Percentiles rank a stretch among this genome's conserved stretches.
These are phyloP conservation scores for Huso huso DNA, from an alignment of 2,797 vertebrate genomes.

Conservation along the genomic window DNA sequence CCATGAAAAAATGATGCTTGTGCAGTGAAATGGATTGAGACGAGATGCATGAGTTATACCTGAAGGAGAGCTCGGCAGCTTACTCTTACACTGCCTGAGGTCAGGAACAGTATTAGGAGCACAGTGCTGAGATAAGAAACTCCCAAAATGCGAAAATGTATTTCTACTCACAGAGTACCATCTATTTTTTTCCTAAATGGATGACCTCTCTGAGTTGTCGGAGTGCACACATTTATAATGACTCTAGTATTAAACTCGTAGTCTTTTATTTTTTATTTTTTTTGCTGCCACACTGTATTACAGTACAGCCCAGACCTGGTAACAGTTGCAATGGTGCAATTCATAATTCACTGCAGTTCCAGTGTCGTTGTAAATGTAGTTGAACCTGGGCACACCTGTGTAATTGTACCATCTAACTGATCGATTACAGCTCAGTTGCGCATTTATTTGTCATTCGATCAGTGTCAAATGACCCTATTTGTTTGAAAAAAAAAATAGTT, in stretches of 20 bases:
- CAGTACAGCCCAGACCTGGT: background rate
- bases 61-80: constrained; percentile 17
- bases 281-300: background rate
- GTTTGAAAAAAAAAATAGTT: no score
- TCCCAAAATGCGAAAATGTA: constrained; percentile 17
- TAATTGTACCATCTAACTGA: no score
- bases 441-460: no score
- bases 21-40: constrained; percentile 46
- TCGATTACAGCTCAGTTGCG: no score
- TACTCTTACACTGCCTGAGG: constrained; percentile 3
- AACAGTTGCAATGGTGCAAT: no score
- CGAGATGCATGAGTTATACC: constrained; percentile 45
- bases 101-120: constrained; percentile 8
- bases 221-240: constrained; percentile 18
- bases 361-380: no score
- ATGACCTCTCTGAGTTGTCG: constrained; percentile 13
- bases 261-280: background rate
- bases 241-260: constrained; percentile 12
- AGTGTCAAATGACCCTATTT: no score
- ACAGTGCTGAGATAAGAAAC: constrained; percentile 23
- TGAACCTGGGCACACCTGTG: no score
- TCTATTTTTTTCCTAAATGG: constrained; percentile 20
- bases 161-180: constrained; percentile 14
- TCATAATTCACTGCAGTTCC: no score
- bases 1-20: constrained; percentile 46